Conservation (phyloP, 2,797 vertebrate genomes). For the Tapera naevia region DNA sequence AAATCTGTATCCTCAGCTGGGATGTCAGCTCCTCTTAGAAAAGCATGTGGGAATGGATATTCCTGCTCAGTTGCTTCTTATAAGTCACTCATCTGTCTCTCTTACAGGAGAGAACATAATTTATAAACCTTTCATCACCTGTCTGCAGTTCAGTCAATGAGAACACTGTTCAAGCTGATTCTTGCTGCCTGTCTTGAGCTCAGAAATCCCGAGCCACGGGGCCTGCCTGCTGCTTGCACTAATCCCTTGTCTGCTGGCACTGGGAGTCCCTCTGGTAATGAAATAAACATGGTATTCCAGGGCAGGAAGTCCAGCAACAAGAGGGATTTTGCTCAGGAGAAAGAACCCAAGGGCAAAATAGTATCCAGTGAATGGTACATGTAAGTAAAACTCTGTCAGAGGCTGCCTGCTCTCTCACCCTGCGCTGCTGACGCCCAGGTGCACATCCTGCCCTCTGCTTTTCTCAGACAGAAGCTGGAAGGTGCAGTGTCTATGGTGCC, state of each 20-base stretch:
- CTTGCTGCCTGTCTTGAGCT: neutral
- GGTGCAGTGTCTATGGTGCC: neutral
- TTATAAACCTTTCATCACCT: neutral
- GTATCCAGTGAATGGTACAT: neutral
- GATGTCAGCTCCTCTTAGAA: neutral
- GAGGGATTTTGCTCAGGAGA: neutral
- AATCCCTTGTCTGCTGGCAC: neutral
- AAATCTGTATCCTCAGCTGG: neutral
- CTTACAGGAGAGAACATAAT: neutral
- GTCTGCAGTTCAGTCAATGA: neutral
- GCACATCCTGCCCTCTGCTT: neutral
- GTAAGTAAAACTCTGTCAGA: neutral
- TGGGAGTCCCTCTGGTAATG: neutral
- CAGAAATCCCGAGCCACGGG: neutral
- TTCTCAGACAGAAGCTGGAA: neutral
- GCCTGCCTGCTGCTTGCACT: neutral
- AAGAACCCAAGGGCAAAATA: neutral
- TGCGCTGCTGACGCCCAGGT: neutral
- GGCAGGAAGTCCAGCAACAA: conserved; percentile 4
- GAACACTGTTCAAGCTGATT: neutral
- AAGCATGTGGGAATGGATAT: neutral
- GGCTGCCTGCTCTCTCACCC: neutral
- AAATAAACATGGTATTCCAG: conserved; percentile 12
- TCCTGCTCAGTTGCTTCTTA: neutral
- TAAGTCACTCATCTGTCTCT: neutral